A percentile compares a stretch with the other conserved stretches of the same genome.
phyloP scores from a whole-genome alignment of 2,888 invertebrate genomes.

The Tachina lurida region DNA sequence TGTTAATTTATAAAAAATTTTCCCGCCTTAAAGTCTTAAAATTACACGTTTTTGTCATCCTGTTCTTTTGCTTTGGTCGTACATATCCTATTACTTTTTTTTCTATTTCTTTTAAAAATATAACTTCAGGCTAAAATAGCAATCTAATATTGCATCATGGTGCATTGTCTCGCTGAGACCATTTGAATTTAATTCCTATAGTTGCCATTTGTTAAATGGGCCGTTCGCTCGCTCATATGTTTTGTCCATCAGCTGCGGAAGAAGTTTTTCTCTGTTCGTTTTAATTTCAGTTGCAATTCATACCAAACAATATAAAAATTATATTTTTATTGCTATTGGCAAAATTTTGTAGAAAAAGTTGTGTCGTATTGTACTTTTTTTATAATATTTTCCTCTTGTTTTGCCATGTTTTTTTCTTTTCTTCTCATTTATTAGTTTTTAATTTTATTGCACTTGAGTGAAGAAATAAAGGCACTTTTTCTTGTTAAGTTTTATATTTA shows the following conservation, averaged over 20 bases:
- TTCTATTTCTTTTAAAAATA: conserved; percentile 1
- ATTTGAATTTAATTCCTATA: conserved; percentile 25
- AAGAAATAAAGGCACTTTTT: conserved; percentile 7
- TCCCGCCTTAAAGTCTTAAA: neutral
- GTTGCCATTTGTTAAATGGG: conserved; percentile 46
- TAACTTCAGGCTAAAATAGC: conserved; percentile 50
- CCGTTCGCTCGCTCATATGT: neutral
- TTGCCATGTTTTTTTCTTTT: neutral
- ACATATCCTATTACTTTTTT: neutral
- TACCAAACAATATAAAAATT: conserved; percentile 35
- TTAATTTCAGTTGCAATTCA: conserved; percentile 40
- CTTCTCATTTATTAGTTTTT: conserved; percentile 60
- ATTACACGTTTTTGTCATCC: neutral
- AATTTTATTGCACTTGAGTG: conserved; percentile 58
- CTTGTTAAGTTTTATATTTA: neutral
- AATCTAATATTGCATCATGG: conserved; percentile 50
- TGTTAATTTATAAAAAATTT: no score
- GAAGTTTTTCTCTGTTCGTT: conserved; percentile 14
- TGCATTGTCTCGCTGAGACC: conserved; percentile 25
- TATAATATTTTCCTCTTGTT: neutral
- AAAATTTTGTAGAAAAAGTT: conserved; percentile 20
- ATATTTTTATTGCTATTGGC: conserved; percentile 47
- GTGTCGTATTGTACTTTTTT: neutral
- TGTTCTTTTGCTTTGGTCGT: neutral
- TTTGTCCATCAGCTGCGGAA: conserved; percentile 23